Percentiles rank a stretch among this genome's conserved stretches.
Conservation (phyloP, 2,113 vertebrate genomes). For the Oenanthe oenanthe region DNA sequence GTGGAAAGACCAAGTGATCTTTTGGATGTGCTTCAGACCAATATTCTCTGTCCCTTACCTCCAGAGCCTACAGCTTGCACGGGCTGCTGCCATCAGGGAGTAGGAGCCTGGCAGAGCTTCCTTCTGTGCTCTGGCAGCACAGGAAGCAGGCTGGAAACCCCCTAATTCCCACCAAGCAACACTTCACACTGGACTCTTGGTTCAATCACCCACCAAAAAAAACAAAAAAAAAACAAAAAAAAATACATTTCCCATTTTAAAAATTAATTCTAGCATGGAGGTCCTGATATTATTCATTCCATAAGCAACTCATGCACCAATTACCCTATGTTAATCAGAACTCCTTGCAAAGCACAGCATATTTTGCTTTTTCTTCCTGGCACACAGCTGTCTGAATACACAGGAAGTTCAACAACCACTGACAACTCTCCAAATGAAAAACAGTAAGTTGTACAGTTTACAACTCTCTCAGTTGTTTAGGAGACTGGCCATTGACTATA, state of each 20-base stretch:
- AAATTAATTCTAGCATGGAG: neutral
- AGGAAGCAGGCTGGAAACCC: neutral
- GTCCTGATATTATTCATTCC: neutral
- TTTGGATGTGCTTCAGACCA: neutral
- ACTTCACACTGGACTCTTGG: neutral
- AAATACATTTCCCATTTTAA: neutral
- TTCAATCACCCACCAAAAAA: neutral
- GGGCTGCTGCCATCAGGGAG: neutral
- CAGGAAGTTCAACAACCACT: neutral
- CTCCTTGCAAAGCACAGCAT: neutral
- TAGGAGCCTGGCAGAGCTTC: neutral
- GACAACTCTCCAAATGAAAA: neutral
- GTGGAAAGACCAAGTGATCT: neutral
- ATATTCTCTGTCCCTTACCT: neutral
- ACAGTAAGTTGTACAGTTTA: neutral
- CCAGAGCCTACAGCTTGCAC: neutral
- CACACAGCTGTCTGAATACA: neutral
- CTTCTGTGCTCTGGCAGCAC: neutral
- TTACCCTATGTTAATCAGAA: neutral
- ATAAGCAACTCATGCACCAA: neutral
- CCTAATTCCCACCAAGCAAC: neutral
- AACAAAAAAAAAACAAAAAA: too few relatives aligned
- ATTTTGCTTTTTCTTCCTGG: neutral
- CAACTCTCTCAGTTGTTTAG: neutral
- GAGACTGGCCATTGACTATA: neutral